Base-by-base conservation (phyloP, 2,797 vertebrate genomes). In the Semaprochilodus insignis region DNA sequence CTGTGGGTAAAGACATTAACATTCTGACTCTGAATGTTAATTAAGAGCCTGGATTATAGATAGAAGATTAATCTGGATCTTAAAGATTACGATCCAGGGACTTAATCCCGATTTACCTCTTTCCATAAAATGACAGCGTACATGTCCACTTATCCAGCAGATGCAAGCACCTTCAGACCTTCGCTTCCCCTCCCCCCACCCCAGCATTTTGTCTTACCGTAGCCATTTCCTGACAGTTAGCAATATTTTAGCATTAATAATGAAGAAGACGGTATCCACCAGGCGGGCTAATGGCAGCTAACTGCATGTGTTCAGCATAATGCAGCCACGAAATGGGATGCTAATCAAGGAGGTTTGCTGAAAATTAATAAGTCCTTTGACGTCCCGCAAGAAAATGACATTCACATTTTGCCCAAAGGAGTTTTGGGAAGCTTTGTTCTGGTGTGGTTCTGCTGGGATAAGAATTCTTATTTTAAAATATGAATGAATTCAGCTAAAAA, bases 231-330 rank as follows among this genome's bases (percentile, higher is more conserved):
- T 93, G 93, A 92, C 93, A 92, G 89, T 92, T 89, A 88, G 77
- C 91, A 91, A 91, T 94, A 93, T 94, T 94, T 92, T 89, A 87
- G 89, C 93, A 94, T 95, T 92, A 95, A 95, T 95, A 94, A 95
- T 95, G 91, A 88, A 94, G 90, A 91, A 92, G 91, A 92, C 88
- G 13, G 90, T 90, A 92, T 94, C 91, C 90, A 92, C 92, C 92
- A 92, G 86, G 78, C 89, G 90, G 89, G 91, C 92, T 94, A 94
- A 94, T 92, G 91, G 92, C 91, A 90, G 90, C 90, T 90, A 90
- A 86, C 90, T 91, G 91, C 91, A 92, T 91, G 93, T 92, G 91
- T 93, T 85, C 88, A 90, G 80, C 85, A 74, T 73, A 59, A 77
- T 67, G 81, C 76, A 60, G 44, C 80, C 40, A 23, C 21, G 16